These are phyloP conservation scores for Sipha flava DNA, from an alignment of 1,140 invertebrate species.

Conservation along the genomic window DNA sequence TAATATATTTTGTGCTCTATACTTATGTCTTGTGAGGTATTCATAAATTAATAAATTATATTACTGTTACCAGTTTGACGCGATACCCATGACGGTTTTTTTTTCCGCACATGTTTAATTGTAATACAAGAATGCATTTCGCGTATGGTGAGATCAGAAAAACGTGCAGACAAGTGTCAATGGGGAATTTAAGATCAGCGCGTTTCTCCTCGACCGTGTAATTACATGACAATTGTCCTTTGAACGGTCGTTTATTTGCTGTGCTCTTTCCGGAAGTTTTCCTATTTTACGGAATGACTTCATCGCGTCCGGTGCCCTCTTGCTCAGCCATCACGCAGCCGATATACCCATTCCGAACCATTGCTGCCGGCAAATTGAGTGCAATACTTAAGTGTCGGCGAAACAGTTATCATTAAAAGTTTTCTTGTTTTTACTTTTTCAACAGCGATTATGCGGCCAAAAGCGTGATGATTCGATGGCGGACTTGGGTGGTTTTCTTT, in stretches of 20 bases:
- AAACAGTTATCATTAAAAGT: constrained; percentile 21
- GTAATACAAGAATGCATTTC: too few species aligned
- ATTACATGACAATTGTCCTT: constrained; percentile 13
- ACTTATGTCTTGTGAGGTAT: too few species aligned
- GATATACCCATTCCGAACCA: not conserved
- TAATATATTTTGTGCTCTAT: too few species aligned
- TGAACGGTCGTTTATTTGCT: constrained; percentile 3
- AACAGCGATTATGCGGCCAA: constrained; percentile 10
- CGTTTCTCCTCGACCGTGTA: constrained; percentile 14
- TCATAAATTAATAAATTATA: too few species aligned
- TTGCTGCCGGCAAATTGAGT: not conserved
- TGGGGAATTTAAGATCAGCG: not conserved
- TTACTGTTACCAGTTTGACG: too few species aligned
- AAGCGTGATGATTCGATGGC: not conserved
- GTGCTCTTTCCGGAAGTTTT: not conserved
- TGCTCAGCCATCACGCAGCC: not conserved
- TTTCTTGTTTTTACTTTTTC: constrained; percentile 12
- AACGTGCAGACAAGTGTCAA: not conserved
- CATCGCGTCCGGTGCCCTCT: not conserved
- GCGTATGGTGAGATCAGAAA: not conserved
- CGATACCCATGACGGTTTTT: too few species aligned
- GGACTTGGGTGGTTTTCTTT: not conserved
- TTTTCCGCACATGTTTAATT: too few species aligned
- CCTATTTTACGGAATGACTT: not conserved
- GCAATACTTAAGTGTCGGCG: not conserved